Conservation (phyloP, 2,113 vertebrate genomes). For the Mormyrus iriodes region DNA sequence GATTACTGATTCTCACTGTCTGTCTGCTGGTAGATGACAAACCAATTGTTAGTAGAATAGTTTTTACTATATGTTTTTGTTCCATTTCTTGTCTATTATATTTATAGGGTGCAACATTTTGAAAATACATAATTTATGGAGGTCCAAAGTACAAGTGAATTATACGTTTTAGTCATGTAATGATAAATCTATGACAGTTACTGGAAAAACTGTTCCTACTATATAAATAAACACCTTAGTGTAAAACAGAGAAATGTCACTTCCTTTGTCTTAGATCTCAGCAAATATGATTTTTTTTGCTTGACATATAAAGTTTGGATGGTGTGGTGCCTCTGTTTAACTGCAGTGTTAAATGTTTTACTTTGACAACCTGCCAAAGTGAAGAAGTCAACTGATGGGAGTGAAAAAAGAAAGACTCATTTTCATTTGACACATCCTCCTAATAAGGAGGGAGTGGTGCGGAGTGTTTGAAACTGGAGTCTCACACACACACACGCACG, state of each 20-base stretch:
- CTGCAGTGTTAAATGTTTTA: constrained; percentile 3
- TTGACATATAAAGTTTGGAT: neutral
- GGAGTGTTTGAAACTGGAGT: neutral
- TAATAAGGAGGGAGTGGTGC: constrained; percentile 9
- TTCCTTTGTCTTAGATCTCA: neutral
- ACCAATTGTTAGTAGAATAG: neutral
- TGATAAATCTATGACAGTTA: neutral
- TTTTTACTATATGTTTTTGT: neutral
- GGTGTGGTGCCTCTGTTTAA: neutral
- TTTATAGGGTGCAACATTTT: neutral
- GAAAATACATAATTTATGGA: neutral
- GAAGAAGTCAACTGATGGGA: neutral
- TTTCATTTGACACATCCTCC: neutral
- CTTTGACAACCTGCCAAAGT: constrained; percentile 19
- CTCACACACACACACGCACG: neutral
- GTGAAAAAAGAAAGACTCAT: neutral
- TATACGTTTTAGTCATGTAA: neutral
- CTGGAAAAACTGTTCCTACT: neutral
- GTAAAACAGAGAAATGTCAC: neutral
- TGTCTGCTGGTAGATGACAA: neutral
- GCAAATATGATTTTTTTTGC: neutral
- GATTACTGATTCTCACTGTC: constrained; percentile 1
- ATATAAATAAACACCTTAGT: neutral
- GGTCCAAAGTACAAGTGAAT: neutral
- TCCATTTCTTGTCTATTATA: neutral